Base-by-base conservation (phyloP, 2,113 vertebrate species). In the Nerophis ophidion region DNA sequence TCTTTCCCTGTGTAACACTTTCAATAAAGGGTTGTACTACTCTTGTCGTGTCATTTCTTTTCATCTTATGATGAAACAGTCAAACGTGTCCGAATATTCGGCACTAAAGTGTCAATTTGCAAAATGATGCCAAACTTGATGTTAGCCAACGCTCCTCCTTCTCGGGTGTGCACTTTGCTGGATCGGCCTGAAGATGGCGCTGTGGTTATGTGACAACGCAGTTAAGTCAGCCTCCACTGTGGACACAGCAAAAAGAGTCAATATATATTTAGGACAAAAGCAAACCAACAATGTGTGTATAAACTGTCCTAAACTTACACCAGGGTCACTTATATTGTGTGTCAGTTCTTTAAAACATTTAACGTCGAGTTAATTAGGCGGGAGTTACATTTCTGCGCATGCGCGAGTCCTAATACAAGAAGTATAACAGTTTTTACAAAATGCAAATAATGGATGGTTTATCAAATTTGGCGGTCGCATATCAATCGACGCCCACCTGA, bases 11-110 rank as follows among this genome's bases (percentile, higher is more conserved):
- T 94, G 91, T 96, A 94, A 95, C 94, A 93, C 92, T 93, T 93
- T 76, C 93, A 97, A 97, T 97, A 89, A 98, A 98, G 93, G 87
- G 92, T 93, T 94, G 92, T 95, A 95, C 93, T 95, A 93, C 86
- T 88, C 83, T 71, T 72, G 66, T 19, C 6, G 48, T 53, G 6
- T 8, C 54, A 13, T 61, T 56, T 47, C 4, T 35, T 59, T 49
- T 42, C 8, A 34, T 54, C 56, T 33, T 49, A 1, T 0, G 15
- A 12, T 15, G 11, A n/a, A 55, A 35, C 7, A 49, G 16, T 48
- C 5, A 8, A 4, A 17, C 15, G 8, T 48, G 47, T 48, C 4
- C 17, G 8, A 49, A 16, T 16, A 15, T 48, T 17, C 16, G 16
- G 35, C 8, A 7, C 13, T 2, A 26, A 26, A 26, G 4, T 26